Base-by-base conservation (phyloP, 2,797 vertebrate species). In the Argentina silus region DNA sequence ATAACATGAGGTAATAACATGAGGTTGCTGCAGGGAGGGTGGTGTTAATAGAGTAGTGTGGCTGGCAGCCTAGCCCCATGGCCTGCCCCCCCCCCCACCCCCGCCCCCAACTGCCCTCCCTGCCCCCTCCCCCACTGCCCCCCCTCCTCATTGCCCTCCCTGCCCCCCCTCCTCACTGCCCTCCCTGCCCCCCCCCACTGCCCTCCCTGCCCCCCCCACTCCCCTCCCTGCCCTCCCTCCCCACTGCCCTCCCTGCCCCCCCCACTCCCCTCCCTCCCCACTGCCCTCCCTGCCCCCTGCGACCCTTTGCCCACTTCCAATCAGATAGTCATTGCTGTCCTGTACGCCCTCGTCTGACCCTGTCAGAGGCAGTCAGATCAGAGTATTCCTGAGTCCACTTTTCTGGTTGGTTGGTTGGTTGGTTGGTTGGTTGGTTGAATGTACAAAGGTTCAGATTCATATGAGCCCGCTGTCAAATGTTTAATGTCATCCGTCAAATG, bases 131-230 rank as follows among this genome's bases (percentile, higher is more conserved):
- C 15, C n/a, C 53, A 17, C 4, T 4, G 1, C 27, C 27, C 53
- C 2, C 7, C n/a, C n/a, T n/a, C n/a, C n/a, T n/a, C 73, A 60
- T 66, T 42, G 60, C 27, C 12, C 36, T 50, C 0, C 61, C 51
- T 14, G 5, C 3, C 7, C 2, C 7, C 15, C 23, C 51, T n/a
- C n/a, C n/a, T n/a, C 23, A 15, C 23, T 7, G 9, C n/a, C n/a
- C 10, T 11, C 3, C 15, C 63, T 45, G n/a, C n/a, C n/a, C n/a
- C n/a, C n/a, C 19, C 7, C 45, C 17, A 14, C 75, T 23, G 6
- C 21, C 15, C 44, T 60, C 55, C 79, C 17, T 66, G 0, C 72
- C 47, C 74, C 1, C 47, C 27, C 27, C 53, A 56, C 53, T 56
- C 4, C 27, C 27, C 2, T 6, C 73, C 60, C 68, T 42, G 60